Percentiles rank a stretch among this genome's conserved stretches.
Evolutionary conservation across 2,113 vertebrate species (phyloP).

Genomic region (Festucalex cinctus): DNA sequence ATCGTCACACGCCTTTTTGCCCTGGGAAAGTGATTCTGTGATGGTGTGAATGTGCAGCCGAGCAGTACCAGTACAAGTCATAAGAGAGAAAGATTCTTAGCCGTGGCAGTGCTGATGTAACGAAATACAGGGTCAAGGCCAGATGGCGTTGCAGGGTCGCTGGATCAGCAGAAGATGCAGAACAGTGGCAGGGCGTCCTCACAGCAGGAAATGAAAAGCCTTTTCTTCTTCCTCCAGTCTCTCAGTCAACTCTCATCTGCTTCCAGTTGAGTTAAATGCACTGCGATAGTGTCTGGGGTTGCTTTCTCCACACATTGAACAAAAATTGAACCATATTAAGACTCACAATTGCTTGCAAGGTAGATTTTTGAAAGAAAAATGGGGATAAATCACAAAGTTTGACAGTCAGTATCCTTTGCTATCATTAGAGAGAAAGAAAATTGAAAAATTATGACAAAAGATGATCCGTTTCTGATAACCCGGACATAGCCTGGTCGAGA

Average conservation of each 20-base stretch:
- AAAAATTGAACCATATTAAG: conserved; percentile 1
- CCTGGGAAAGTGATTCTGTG: conserved; percentile 9
- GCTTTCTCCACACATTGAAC: not conserved
- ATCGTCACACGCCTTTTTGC: not conserved
- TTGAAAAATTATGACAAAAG: no score
- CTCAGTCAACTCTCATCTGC: conserved; percentile 65
- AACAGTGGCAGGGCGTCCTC: conserved; percentile 61
- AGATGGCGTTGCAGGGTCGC: conserved; percentile 65
- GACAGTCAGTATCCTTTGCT: no score
- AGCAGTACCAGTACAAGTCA: conserved; percentile 18
- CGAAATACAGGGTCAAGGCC: conserved; percentile 39
- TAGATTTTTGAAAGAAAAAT: not conserved
- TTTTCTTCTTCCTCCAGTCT: conserved; percentile 64
- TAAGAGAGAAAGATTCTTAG: conserved; percentile 26
- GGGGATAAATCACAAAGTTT: no score
- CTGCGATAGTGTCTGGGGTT: conserved; percentile 48
- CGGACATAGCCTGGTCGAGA: not conserved
- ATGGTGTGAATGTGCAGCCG: conserved; percentile 28
- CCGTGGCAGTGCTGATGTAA: conserved; percentile 37
- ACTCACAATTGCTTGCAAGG: no score
- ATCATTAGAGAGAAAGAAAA: no score
- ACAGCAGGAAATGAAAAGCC: conserved; percentile 76
- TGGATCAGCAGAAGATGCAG: conserved; percentile 56
- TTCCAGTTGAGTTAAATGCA: conserved; percentile 65
- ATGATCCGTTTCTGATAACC: not conserved